A percentile compares a stretch with the other conserved stretches of the same genome.
phyloP scores from a whole-genome alignment of 2,888 invertebrate genomes.

The Tachina fera region DNA sequence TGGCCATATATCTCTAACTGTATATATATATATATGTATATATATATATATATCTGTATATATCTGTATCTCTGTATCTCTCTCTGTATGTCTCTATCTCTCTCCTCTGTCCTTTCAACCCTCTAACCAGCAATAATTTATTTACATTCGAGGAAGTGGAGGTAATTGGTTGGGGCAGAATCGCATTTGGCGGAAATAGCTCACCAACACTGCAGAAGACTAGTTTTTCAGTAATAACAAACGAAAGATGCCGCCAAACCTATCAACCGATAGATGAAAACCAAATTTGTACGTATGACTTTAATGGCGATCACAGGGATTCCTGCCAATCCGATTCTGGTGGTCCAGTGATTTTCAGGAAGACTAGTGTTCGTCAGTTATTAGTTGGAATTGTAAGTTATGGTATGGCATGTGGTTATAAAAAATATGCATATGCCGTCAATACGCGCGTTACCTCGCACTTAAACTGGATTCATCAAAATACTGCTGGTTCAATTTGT shows the following conservation, averaged over 20 bases:
- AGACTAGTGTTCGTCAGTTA: slow-evolving; percentile 79
- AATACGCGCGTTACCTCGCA: slow-evolving; percentile 85
- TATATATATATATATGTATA: no score
- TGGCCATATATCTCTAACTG: no score
- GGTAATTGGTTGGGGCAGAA: slow-evolving; percentile 84
- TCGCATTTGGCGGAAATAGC: slow-evolving; percentile 83
- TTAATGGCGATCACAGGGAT: slow-evolving; percentile 78
- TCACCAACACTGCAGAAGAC: slow-evolving; percentile 83
- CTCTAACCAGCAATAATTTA: slow-evolving; percentile 40
- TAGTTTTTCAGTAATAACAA: slow-evolving; percentile 78
- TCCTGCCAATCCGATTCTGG: slow-evolving; percentile 85
- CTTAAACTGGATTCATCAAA: slow-evolving; percentile 84
- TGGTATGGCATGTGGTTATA: slow-evolving; percentile 84
- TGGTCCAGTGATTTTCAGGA: slow-evolving; percentile 84
- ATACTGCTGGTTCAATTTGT: slow-evolving; percentile 74
- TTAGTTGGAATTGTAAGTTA: slow-evolving; percentile 84
- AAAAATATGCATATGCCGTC: slow-evolving; percentile 82
- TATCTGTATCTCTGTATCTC: no score
- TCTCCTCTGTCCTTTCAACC: background rate
- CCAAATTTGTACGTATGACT: slow-evolving; percentile 78
- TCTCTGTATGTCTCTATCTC: background rate
- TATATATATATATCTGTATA: no score
- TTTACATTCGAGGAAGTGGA: slow-evolving; percentile 75
- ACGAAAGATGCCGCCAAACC: slow-evolving; percentile 72
- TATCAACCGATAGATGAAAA: slow-evolving; percentile 72